Base-by-base conservation (phyloP, 2,888 invertebrate species). In the Holacanthella duospinosa region DNA sequence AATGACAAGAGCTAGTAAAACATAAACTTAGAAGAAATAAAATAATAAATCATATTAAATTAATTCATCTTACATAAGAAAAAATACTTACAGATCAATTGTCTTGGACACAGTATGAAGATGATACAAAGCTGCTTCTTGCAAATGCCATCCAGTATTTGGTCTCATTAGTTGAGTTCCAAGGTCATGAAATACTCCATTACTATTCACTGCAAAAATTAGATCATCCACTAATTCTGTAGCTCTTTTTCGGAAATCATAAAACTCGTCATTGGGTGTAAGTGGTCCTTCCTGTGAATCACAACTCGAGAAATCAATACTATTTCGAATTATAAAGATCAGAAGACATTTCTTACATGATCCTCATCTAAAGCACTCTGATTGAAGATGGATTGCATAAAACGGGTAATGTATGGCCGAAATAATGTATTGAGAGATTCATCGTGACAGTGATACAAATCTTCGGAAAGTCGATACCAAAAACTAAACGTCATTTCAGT, bases 361-460 rank as follows among this genome's bases (percentile, higher is more conserved):
- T 97, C 97, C 0, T 93, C 87, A 74, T 99, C 97, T 81, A 95
- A 90, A 79, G 95, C 94, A 74, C 94, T 93, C 77, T 97, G 97
- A 64, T 88, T 82, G 70, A 91, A 93, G 9, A 99, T 80, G 0
- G 92, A 89, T 60, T 87, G 85, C 6, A 96, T 86, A n/a, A 96
- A 80, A 73, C 93, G 82, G 78, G 93, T 91, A 63, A 96, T 85
- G 76, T 93, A 90, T 0, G 95, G 94, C 75, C 87, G 86, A 77
- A 96, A 97, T 43, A 87, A 79, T 57, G 84, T 83, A 1, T 88
- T 90, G n/a, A 92, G 77, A 0, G 85, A 83, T 73, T 89, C 86
- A 74, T 85, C 86, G 76, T 93, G 88, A 70, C 86, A 85, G 74
- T 91, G 88, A 77, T 95, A 97, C 2, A 99, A 80, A 74, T 89